Evolutionary conservation across 1,140 invertebrate genomes (phyloP), one percentile per base, ranked within the genome.

Genomic region (Brachionus koreanus): DNA sequence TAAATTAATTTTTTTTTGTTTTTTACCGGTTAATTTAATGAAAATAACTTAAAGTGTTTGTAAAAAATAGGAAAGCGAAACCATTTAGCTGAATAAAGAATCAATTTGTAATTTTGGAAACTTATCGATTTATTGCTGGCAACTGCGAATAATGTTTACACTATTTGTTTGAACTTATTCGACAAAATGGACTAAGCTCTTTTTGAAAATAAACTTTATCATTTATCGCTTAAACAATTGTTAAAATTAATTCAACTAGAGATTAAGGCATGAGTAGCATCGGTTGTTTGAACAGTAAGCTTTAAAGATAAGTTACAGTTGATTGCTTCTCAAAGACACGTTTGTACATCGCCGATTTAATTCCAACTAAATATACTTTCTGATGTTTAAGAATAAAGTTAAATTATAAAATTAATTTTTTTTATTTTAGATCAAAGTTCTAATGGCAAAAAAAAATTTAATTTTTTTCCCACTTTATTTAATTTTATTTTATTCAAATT

Each of bases 91-190:
- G 10, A 29, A 13, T 13, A 65, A 39, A 69, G 35, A 16, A 69
- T 69, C 39, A 69, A 69, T 69, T 69, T 69, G 65, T 69, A 69
- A 69, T 69, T 69, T 69, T 37, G 16, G 19, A 65, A 69, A 16
- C 65, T 69, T 69, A 69, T 69, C 65, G 65, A 74, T 74, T 74
- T 46, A 74, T 74, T 46, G 42, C 69, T 74, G 43, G 69, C 69
- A 74, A 74, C 37, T 74, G 69, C 29, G 43, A 43, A 10, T 13
- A 37, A 33, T 67, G 35, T 67, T 67, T 67, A 46, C 12, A 5
- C 7, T 19, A 43, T 74, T 46, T 46, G 19, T 49, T 74, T 74
- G 69, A 74, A 46, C 42, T 69, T 23, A 10, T 69, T 69, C 65
- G 65, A n/a, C 65, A 23, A 37, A 23, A 13, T 69, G 65, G 16